A percentile compares a stretch with the other conserved stretches of the same genome.
phyloP scores from a whole-genome alignment of 2,113 vertebrate genomes.

The Dryoscopus gambensis region DNA sequence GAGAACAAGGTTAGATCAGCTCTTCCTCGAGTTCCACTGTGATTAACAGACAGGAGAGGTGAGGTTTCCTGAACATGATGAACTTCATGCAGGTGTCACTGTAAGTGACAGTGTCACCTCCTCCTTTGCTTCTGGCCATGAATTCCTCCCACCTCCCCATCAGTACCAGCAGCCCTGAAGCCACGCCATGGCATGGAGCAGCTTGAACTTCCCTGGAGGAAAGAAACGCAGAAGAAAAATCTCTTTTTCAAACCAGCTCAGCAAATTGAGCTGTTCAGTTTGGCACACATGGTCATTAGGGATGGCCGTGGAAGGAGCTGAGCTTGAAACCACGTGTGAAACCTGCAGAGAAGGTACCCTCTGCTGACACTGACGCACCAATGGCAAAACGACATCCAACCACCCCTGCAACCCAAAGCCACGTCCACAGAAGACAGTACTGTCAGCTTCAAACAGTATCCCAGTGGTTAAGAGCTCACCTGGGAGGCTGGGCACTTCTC shows the following conservation, averaged over 20 bases:
- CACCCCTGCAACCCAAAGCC: background rate
- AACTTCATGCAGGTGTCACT: background rate
- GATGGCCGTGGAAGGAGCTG: background rate
- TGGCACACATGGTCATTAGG: background rate
- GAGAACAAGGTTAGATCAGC: background rate
- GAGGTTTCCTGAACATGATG: background rate
- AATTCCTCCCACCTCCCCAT: background rate
- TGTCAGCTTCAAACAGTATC: background rate
- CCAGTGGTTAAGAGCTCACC: background rate
- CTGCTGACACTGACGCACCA: background rate
- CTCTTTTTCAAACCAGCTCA: background rate
- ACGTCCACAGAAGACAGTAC: rapidly evolving
- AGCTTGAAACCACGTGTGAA: rapidly evolving
- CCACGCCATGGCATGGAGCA: background rate
- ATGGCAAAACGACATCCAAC: background rate
- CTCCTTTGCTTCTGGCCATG: background rate
- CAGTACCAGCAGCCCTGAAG: background rate
- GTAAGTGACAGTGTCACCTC: background rate
- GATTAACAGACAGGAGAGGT: background rate
- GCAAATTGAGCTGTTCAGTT: background rate
- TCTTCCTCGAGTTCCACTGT: background rate
- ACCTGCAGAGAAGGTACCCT: background rate
- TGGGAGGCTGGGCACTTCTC: background rate
- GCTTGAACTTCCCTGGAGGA: background rate
- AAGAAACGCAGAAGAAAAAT: rapidly evolving